Base-by-base conservation (phyloP, 1,140 invertebrate genomes). In the Diachasma alloeum region DNA sequence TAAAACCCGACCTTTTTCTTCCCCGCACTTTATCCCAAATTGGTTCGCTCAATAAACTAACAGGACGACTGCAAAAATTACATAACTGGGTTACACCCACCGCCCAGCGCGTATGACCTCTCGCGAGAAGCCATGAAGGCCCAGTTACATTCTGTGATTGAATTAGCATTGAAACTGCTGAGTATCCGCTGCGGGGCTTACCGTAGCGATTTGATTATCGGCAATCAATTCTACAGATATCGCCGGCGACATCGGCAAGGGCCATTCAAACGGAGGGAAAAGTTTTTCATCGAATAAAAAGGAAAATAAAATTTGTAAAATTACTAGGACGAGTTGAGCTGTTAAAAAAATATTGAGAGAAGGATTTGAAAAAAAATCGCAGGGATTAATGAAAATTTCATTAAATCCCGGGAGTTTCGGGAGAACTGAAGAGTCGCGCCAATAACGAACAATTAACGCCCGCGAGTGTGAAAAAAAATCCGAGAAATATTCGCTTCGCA, bases 81-180 rank as follows among this genome's bases (percentile, higher is more conserved):
- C 73, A 72, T 72, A 72, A 72, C 31, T 24, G 1, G 15, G 15
- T 72, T 72, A 44, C 4, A 26, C 10, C 22, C 17, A 9, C 5
- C n/a, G 31, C 10, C 22, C 17, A 9, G 15, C n/a, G 31, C 24
- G 66, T 46, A 68, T 73, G 17, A 8, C 15, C 13, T n/a, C 19
- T 15, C 24, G 19, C 48, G 69, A 72, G 31, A 31, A 15, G 70
- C 46, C 46, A 66, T 15, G 24, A 26, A 72, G 24, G 70, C 36
- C 24, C 24, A 72, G 66, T 66, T 79, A 71, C 79, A 70, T 74
- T 79, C 80, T 53, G 72, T 80, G 78, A 86, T 86, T 82, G 77
- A 82, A 84, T 84, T 84, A 86, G 83, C 81, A 84, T 83, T 81
- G 81, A 84, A 86, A 79, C 81, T 84, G 78, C 78, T 81, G 77